These are phyloP conservation scores for Brenthis daphne DNA, from an alignment of 2,888 invertebrate genomes.

Conservation along the genomic window DNA sequence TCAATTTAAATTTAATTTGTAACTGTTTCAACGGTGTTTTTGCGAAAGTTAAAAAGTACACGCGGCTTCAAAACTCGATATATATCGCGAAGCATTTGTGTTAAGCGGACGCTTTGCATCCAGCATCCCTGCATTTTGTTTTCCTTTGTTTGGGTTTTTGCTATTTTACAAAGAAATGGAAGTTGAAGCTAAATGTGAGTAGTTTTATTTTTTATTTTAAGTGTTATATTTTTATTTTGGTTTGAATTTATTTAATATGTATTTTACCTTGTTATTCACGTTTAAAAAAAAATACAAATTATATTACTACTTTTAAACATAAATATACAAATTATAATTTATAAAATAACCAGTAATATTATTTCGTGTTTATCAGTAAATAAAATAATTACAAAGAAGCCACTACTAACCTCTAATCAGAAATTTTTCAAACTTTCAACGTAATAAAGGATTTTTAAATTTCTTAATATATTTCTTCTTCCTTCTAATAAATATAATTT, in stretches of 20 bases:
- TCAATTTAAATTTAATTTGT: conserved; percentile 58
- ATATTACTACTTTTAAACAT: no score
- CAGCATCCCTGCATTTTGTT: conserved; percentile 48
- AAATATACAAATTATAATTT: no score
- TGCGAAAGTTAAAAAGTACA: conserved; percentile 34
- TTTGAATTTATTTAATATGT: not conserved
- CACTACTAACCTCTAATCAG: no score
- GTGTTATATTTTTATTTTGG: not conserved
- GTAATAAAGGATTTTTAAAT: no score
- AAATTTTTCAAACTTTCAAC: no score
- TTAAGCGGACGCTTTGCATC: conserved; percentile 51
- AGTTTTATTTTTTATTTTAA: conserved; percentile 28
- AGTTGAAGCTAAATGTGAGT: conserved; percentile 72
- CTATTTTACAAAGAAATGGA: conserved; percentile 58
- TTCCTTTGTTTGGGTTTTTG: conserved; percentile 44
- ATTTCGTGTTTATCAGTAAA: no score
- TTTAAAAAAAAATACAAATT: not conserved
- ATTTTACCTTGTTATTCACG: not conserved
- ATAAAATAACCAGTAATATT: no score
- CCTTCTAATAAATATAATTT: no score
- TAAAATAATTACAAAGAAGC: no score
- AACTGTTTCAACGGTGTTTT: conserved; percentile 63
- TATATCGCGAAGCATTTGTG: conserved; percentile 51
- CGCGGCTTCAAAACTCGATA: conserved; percentile 51
- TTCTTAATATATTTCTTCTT: no score